Evolutionary conservation across 2,888 invertebrate genomes (phyloP).

Genomic region (Heliconius ethilla): DNA sequence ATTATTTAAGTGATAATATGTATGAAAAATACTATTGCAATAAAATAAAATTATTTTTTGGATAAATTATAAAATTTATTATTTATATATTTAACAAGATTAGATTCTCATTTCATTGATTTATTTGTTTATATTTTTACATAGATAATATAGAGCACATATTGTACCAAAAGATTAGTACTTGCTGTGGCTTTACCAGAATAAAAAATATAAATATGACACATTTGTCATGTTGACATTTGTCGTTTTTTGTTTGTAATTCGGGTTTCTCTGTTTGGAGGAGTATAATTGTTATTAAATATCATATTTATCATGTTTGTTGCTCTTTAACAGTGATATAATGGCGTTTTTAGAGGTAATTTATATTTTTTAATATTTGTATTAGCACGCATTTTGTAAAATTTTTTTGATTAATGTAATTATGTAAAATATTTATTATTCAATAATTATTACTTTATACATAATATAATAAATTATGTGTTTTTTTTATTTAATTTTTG

Average conservation of each 20-base stretch:
- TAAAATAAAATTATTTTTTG: too few relatives aligned
- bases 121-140: neutral
- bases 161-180: neutral
- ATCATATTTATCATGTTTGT: constrained; percentile 24
- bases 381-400: neutral
- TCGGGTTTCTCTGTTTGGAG: constrained; percentile 16
- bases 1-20: too few relatives aligned
- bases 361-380: constrained; percentile 23
- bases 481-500: neutral
- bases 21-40: too few relatives aligned
- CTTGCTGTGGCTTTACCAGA: neutral
- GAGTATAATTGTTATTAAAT: constrained; percentile 1
- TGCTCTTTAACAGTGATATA: constrained; percentile 26
- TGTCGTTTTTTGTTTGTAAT: constrained; percentile 32
- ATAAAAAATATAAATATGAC: constrained; percentile 4
- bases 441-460: neutral
- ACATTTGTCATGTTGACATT: constrained; percentile 10
- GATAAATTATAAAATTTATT: too few relatives aligned
- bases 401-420: neutral
- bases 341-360: constrained; percentile 78
- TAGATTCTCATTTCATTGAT: neutral
- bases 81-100: neutral
- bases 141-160: neutral
- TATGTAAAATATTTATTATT: neutral
- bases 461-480: neutral